Conservation (phyloP, 2,797 vertebrate species). For the Coracias cyanogaster region DNA sequence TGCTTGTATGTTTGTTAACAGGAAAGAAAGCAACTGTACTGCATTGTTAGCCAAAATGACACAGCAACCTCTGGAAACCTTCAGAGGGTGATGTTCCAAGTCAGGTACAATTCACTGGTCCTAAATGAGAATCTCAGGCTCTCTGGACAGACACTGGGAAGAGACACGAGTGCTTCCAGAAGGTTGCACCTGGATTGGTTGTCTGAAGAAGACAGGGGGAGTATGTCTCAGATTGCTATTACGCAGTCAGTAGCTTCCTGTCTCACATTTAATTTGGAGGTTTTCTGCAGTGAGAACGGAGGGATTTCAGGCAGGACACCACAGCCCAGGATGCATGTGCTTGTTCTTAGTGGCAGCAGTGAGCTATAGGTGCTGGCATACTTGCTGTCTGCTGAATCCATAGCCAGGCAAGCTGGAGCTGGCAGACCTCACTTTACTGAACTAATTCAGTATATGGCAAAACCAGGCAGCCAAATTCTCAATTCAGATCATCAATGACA, state of each 20-base stretch:
- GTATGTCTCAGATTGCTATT: accelerated
- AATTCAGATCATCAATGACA: not conserved
- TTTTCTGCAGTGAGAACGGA: not conserved
- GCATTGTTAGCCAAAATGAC: not conserved
- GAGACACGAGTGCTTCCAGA: not conserved
- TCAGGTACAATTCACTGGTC: not conserved
- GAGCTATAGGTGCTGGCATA: not conserved
- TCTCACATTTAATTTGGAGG: not conserved
- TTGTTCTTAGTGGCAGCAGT: not conserved
- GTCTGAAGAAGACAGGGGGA: not conserved
- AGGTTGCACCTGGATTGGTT: not conserved
- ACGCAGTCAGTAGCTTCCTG: not conserved
- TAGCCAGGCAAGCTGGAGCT: not conserved
- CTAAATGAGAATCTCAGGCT: not conserved
- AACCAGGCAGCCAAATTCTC: not conserved
- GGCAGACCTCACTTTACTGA: not conserved
- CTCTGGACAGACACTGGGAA: not conserved
- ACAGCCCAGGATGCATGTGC: not conserved
- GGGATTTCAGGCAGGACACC: not conserved
- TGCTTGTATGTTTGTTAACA: accelerated
- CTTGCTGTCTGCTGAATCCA: not conserved
- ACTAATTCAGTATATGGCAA: not conserved
- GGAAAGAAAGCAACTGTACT: not conserved
- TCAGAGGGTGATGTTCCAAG: not conserved
- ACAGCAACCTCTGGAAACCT: not conserved